A percentile compares a stretch with the other conserved stretches of the same genome.
These are phyloP conservation scores for Melanotaenia parkinsoni DNA, from an alignment of 2,797 vertebrate genomes.

Conservation along the genomic window DNA sequence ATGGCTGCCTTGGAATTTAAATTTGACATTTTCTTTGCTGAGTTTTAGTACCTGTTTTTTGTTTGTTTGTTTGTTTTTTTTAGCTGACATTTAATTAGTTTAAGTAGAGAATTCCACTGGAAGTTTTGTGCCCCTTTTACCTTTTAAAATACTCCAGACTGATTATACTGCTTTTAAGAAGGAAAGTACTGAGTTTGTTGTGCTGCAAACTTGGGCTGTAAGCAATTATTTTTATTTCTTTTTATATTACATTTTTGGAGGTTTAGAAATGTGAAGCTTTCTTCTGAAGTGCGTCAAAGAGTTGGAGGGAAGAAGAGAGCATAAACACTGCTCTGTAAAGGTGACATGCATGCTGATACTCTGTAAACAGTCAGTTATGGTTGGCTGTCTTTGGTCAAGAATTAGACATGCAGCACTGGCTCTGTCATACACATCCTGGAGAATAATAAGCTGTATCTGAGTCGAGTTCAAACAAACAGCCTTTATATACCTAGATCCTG, in stretches of 20 bases:
- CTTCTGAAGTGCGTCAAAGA: background rate
- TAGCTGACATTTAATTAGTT: constrained; percentile 51
- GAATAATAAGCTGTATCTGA: background rate
- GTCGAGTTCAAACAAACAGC: background rate
- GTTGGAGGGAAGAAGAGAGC: background rate
- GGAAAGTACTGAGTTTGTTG: background rate
- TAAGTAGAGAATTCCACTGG: background rate
- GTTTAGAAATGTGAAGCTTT: background rate
- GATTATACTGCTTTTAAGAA: background rate
- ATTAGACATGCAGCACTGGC: background rate
- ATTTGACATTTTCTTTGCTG: constrained; percentile 52
- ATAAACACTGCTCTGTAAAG: background rate
- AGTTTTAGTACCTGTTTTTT: constrained; percentile 37
- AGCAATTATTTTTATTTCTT: background rate
- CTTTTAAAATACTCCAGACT: constrained; percentile 23
- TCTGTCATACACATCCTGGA: background rate
- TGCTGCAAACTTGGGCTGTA: background rate
- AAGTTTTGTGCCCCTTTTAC: constrained; percentile 10
- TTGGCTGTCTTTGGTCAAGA: background rate
- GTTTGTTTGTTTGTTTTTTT: constrained; percentile 8
- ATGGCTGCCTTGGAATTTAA: constrained; percentile 36
- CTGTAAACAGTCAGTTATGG: background rate
- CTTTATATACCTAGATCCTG: background rate
- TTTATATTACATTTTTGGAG: background rate
- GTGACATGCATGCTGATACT: background rate